Evolutionary conservation across 2,113 vertebrate species (phyloP).

Genomic region (Scortum barcoo): DNA sequence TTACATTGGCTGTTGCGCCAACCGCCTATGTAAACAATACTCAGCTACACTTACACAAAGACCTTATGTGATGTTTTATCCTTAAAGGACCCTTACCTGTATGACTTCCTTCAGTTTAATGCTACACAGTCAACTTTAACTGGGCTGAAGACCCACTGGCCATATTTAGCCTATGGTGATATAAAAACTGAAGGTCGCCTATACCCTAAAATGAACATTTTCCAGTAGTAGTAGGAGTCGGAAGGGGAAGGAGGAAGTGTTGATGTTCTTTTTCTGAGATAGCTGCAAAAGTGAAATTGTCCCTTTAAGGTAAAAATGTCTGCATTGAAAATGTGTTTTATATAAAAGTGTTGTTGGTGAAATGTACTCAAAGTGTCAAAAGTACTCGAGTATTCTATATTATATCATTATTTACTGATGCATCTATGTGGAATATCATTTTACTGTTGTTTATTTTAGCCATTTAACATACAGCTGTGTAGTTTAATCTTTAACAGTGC

Average conservation of each 20-base stretch:
- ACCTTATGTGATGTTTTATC: conserved; percentile 22
- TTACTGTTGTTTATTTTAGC: background rate
- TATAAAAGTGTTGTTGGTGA: background rate
- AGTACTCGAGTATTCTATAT: background rate
- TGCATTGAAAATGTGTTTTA: background rate
- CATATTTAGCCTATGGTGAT: background rate
- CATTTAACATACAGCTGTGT: background rate
- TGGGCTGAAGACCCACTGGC: conserved; percentile 16
- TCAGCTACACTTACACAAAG: conserved; percentile 21
- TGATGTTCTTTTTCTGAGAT: background rate
- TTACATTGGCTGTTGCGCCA: conserved; percentile 40
- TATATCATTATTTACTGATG: background rate
- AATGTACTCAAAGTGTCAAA: background rate
- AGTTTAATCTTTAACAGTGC: background rate
- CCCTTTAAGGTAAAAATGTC: background rate
- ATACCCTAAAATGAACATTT: background rate
- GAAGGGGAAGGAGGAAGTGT: background rate
- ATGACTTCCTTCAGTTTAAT: background rate
- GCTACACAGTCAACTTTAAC: background rate
- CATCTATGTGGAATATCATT: background rate
- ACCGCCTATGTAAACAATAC: conserved; percentile 58
- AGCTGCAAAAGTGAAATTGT: background rate
- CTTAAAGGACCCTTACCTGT: background rate
- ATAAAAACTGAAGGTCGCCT: background rate
- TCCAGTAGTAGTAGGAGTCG: background rate